Base-by-base conservation (phyloP, 1,140 invertebrate genomes). In the Bacillus rossius region DNA sequence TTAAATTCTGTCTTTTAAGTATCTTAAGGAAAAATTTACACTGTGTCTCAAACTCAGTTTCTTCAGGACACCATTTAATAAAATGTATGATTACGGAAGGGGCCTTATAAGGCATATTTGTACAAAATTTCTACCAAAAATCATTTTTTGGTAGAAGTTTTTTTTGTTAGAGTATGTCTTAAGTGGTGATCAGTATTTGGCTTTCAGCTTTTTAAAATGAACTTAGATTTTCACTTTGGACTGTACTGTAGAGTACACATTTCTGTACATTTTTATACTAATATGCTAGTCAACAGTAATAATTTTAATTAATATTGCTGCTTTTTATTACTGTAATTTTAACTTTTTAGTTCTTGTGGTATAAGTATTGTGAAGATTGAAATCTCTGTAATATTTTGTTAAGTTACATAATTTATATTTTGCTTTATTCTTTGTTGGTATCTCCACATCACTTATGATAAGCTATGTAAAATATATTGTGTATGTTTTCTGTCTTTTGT, bases 401-500 rank as follows among this genome's bases (percentile, higher is more conserved):
- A 51, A 8, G 13, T 42, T 17, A 54, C 25, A 23, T 41, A 38
- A 42, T 23, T 40, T 40, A 14, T 40, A 10, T 5, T 20, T n/a
- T 41, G 19, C 41, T 42, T 23, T 54, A n/a, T 29, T 1, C 20
- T 54, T 10, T 23, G 3, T 8, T 54, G 37, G 37, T 16, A 40
- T 51, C n/a, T 51, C 34, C 16, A 51, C 48, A 51, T 54, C 52
- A 54, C 52, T 20, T 54, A 16, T 40, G 10, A 41, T 54, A 43
- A 41, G 10, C 29, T 34, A 10, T 34, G 29, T 54, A 54, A 40
- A 54, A 38, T 42, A 40, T 40, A 17, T 54, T 38, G 14, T 54
- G 40, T 54, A 42, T 54, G 37, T 54, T 54, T 40, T 13, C 23
- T 54, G 52, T 54, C 52, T 54, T 54, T 54, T 54, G 52, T 54